phyloP scores from a whole-genome alignment of 2,888 invertebrate species.

The Catocala nupta region DNA sequence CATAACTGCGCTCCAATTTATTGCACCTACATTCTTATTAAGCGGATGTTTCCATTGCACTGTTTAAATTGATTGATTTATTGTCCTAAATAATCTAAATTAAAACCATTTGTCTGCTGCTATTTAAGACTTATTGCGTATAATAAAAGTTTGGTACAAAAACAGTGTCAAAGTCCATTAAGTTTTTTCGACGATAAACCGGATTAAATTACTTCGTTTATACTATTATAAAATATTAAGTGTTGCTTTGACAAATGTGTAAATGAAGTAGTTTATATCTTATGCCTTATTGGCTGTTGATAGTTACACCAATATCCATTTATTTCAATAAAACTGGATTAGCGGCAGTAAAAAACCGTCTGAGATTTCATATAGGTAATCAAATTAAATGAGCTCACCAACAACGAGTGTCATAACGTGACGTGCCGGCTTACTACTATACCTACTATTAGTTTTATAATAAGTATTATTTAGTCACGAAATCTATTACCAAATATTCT shows the following conservation, averaged over 20 bases:
- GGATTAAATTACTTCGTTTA: constrained; percentile 35
- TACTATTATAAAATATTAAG: constrained; percentile 48
- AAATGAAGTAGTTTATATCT: constrained; percentile 45
- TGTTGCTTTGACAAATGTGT: constrained; percentile 51
- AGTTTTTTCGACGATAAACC: constrained; percentile 22
- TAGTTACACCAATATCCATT: constrained; percentile 46
- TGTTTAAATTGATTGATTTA: constrained; percentile 49
- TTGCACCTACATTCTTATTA: constrained; percentile 64
- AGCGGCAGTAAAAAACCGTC: constrained; percentile 42
- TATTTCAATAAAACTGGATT: constrained; percentile 50
- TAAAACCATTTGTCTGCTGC: constrained; percentile 20
- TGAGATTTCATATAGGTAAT: constrained; percentile 28
- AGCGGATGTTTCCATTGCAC: constrained; percentile 46
- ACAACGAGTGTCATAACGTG: constrained; percentile 45
- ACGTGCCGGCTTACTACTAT: constrained; percentile 27
- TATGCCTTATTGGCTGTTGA: constrained; percentile 44
- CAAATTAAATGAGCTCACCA: constrained; percentile 38
- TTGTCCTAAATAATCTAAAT: constrained; percentile 29
- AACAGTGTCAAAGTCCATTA: constrained; percentile 31
- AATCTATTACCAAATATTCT: constrained; percentile 29
- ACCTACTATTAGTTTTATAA: constrained; percentile 33
- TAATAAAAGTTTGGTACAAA: constrained; percentile 26
- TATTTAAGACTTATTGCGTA: constrained; percentile 29
- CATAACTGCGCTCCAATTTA: constrained; percentile 57
- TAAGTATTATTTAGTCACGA: constrained; percentile 37